phyloP scores from a whole-genome alignment of 2,888 invertebrate species.

The Ichneumon xanthorius region DNA sequence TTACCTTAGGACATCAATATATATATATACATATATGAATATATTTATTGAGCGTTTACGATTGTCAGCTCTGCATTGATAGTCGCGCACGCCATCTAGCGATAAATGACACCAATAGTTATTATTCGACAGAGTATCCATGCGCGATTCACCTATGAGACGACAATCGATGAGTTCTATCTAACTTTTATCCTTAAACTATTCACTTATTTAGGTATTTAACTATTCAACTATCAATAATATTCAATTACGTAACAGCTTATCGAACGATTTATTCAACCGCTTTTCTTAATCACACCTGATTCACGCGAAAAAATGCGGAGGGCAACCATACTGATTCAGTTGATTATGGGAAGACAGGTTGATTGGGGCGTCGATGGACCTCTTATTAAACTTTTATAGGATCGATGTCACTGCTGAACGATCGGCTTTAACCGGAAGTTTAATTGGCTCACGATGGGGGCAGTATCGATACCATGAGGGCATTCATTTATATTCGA shows the following conservation, averaged over 20 bases:
- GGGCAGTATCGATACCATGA: conserved; percentile 4
- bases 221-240: conserved; percentile 65
- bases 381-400: conserved; percentile 27
- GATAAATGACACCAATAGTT: conserved; percentile 1
- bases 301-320: conserved; percentile 36
- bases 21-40: conserved; percentile 31
- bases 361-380: conserved; percentile 42
- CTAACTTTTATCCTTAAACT: conserved; percentile 54
- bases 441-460: conserved; percentile 6
- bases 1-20: background rate
- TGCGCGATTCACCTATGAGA: conserved; percentile 58
- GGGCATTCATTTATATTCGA: background rate
- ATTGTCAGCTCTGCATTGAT: conserved; percentile 71
- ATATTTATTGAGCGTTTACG: conserved; percentile 76
- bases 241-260: conserved; percentile 74
- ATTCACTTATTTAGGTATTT: conserved; percentile 41
- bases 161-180: conserved; percentile 61
- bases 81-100: conserved; percentile 44
- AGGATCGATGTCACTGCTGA: background rate
- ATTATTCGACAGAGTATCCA: conserved; percentile 1
- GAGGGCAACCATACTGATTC: conserved; percentile 47
- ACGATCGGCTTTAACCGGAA: conserved; percentile 22
- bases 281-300: conserved; percentile 9
- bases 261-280: conserved; percentile 67
- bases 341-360: conserved; percentile 64